Evolutionary conservation across 2,797 vertebrate genomes (phyloP).

Genomic region (Anguilla obscura): DNA sequence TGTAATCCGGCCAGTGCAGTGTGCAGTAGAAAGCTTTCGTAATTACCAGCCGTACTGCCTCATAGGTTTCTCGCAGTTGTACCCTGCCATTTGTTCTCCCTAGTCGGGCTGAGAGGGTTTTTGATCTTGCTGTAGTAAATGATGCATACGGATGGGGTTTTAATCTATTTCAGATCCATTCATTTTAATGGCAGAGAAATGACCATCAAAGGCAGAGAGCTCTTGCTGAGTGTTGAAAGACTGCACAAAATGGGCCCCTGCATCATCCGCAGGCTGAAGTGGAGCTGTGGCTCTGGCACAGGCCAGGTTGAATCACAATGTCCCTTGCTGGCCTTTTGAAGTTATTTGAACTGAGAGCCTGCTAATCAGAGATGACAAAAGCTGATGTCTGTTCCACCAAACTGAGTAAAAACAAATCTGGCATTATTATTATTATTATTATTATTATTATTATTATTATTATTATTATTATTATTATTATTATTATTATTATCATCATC

Average conservation of each 20-base stretch:
- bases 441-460: neutral
- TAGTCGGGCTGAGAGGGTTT: constrained; percentile 33
- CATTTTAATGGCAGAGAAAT: constrained; percentile 49
- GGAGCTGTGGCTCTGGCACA: constrained; percentile 34
- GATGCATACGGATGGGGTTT: constrained; percentile 50
- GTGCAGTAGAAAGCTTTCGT: constrained; percentile 19
- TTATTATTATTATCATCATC: too few species aligned
- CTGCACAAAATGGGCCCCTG: constrained; percentile 33
- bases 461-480: neutral
- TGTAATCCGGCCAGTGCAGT: constrained; percentile 15
- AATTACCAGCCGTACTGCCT: constrained; percentile 25
- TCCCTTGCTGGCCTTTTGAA: constrained; percentile 38
- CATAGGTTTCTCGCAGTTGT: neutral
- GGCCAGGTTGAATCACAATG: constrained; percentile 32
- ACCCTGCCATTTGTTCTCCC: constrained; percentile 36
- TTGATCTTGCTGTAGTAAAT: constrained; percentile 46
- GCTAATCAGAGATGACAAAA: constrained; percentile 29
- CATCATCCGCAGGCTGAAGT: constrained; percentile 35
- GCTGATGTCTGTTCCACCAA: neutral
- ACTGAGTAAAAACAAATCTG: neutral
- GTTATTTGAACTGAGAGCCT: constrained; percentile 36
- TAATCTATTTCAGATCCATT: constrained; percentile 48
- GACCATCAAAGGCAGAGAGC: constrained; percentile 47
- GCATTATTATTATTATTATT: neutral
- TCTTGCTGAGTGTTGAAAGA: constrained; percentile 31